Evolutionary conservation across 2,888 invertebrate species (phyloP), one percentile per base, ranked within the genome.

Genomic region (Malachius bipustulatus): DNA sequence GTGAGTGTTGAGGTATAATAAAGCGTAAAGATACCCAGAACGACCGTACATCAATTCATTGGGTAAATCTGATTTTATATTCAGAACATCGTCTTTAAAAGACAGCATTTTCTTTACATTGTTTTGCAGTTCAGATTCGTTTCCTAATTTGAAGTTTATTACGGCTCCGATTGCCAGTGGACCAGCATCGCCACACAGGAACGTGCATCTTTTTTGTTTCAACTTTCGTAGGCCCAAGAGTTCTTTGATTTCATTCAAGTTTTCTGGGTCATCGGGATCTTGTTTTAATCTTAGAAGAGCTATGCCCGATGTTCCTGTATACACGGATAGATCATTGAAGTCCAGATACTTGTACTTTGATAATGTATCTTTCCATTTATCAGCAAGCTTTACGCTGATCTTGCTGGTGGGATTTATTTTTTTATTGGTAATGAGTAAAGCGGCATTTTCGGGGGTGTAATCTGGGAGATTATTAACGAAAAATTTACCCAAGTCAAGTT

Each of bases 11-110:
- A 87, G 71, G 66, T 78, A 85, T 4, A 88, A 62, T 32, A 90
- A 65, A 2, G 83, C 67, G 63, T 72, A 85, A 9, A 93, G 64
- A 58, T 84, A 90, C 12, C 91, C 91, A 45, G 74, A 73, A 54
- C 84, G 70, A 3, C 93, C 91, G 66, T 85, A 89, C 19, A 93
- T 66, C 36, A 88, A 60, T 63, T 91, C 91, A 69, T 90, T 82
- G 0, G 87, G 78, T 33, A 73, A 50, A 42, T 68, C 66, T 13
- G 61, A 57, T 31, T 56, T 54, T 27, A 70, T 63, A 36, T 69
- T 63, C 44, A 73, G 55, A 33, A 77, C 67, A 44, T 70, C 60
- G 32, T 67, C 60, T 36, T 67, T 63, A 37, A 82, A 51, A 9
- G 65, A 56, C 46, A 44, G 9, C n/a, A 19, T 19, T 19, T 69